Conservation (phyloP, 2,113 vertebrate species). For the Zingel zingel region DNA sequence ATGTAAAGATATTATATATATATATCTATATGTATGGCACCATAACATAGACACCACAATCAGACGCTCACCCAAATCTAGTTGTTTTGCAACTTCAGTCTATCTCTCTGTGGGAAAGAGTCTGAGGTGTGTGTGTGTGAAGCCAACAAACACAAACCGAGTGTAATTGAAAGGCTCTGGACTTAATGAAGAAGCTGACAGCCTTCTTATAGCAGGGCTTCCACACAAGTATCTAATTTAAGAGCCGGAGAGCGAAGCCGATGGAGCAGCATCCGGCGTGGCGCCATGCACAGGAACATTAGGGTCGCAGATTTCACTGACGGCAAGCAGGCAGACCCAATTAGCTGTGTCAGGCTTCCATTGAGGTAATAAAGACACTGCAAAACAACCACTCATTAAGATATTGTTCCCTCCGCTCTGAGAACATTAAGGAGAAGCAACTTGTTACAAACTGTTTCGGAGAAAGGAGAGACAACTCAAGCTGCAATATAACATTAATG, state of each 20-base stretch:
- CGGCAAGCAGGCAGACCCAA: not conserved
- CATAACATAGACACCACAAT: no score
- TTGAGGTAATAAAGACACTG: not conserved
- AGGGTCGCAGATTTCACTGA: not conserved
- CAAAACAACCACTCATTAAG: not conserved
- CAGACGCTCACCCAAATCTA: no score
- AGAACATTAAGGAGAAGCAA: not conserved
- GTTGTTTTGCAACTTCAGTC: no score
- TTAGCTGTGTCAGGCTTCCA: slow-evolving; percentile 6
- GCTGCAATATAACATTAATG: no score
- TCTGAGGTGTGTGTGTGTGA: no score
- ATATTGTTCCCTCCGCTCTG: no score
- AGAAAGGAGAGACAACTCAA: no score
- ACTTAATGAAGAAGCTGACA: not conserved
- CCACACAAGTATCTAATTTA: not conserved
- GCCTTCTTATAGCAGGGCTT: not conserved
- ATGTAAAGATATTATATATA: no score
- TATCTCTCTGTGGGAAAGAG: no score
- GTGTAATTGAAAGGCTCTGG: no score
- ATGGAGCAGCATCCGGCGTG: not conserved
- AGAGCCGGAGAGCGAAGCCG: not conserved
- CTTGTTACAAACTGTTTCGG: not conserved
- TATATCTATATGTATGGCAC: no score
- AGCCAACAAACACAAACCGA: no score
- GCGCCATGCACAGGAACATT: not conserved